Evolutionary conservation across 2,113 vertebrate genomes (phyloP).

Genomic region (Gallinago media): DNA sequence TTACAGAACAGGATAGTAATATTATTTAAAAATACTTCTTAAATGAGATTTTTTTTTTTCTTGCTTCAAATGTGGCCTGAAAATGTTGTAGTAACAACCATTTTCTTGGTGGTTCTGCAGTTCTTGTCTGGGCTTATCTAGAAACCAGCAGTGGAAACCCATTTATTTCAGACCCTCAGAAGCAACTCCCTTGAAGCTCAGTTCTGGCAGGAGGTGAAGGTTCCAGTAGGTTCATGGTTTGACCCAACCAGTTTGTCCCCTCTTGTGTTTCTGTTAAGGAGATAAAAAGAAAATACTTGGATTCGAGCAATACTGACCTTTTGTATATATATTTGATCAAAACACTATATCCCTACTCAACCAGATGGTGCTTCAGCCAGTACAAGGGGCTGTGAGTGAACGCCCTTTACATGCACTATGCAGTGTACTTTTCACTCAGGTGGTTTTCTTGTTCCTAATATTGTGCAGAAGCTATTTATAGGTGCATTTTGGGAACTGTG

Average conservation of each 20-base stretch:
- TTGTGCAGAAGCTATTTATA: background rate
- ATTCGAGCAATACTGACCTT: background rate
- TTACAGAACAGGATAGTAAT: background rate
- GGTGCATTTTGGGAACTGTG: background rate
- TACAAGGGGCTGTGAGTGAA: background rate
- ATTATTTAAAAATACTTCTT: background rate
- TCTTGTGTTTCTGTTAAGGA: background rate
- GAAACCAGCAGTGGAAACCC: background rate
- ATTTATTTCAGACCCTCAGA: background rate
- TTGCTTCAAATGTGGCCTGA: background rate
- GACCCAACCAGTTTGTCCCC: background rate
- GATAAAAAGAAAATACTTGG: background rate
- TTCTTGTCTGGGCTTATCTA: background rate
- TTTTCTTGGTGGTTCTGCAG: background rate
- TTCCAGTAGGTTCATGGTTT: background rate
- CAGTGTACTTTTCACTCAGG: background rate
- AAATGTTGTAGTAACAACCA: background rate
- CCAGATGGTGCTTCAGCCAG: background rate
- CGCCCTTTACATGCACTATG: background rate
- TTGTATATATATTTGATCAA: background rate
- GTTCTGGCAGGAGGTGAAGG: background rate
- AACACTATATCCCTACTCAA: background rate
- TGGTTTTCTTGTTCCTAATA: background rate
- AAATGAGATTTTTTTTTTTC: background rate
- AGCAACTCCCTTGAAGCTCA: background rate